Percentiles rank a stretch among this genome's conserved stretches.
Conservation (phyloP, 2,888 invertebrate genomes). For the Synanthedon tipuliformis region DNA sequence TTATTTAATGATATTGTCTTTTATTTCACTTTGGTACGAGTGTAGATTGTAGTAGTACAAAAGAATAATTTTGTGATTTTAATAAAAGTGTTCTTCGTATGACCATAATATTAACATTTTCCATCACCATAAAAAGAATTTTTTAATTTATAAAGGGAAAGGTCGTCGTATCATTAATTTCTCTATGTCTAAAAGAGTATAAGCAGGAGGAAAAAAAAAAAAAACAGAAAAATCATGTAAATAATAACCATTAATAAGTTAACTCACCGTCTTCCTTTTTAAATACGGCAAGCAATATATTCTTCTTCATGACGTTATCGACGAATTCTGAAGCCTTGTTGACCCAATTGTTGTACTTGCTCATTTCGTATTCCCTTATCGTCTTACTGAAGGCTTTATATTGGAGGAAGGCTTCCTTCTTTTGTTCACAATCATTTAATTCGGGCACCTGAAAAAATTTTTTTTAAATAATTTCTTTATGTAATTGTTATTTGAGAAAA, state of each 20-base stretch:
- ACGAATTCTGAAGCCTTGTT: slow-evolving; percentile 73
- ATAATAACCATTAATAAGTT: neutral
- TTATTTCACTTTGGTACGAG: too few relatives aligned
- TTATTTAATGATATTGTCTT: too few relatives aligned
- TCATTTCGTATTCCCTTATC: slow-evolving; percentile 81
- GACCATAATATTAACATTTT: too few relatives aligned
- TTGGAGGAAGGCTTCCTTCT: slow-evolving; percentile 80
- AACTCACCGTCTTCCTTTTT: slow-evolving; percentile 37
- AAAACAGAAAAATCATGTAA: neutral
- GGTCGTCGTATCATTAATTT: too few relatives aligned
- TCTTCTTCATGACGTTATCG: slow-evolving; percentile 76
- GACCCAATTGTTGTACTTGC: slow-evolving; percentile 79
- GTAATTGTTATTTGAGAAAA: too few relatives aligned
- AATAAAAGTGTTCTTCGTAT: too few relatives aligned
- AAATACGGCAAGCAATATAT: slow-evolving; percentile 72
- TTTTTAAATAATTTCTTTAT: neutral
- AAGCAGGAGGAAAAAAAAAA: too few relatives aligned
- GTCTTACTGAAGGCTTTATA: slow-evolving; percentile 81
- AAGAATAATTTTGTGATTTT: too few relatives aligned
- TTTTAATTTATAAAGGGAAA: too few relatives aligned
- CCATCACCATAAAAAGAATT: too few relatives aligned
- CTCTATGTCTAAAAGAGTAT: too few relatives aligned
- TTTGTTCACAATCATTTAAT: slow-evolving; percentile 78
- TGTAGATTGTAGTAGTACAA: too few relatives aligned
- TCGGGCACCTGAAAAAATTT: slow-evolving; percentile 62